phyloP scores from a whole-genome alignment of 2,888 invertebrate genomes.

The Campoplex capitator region DNA sequence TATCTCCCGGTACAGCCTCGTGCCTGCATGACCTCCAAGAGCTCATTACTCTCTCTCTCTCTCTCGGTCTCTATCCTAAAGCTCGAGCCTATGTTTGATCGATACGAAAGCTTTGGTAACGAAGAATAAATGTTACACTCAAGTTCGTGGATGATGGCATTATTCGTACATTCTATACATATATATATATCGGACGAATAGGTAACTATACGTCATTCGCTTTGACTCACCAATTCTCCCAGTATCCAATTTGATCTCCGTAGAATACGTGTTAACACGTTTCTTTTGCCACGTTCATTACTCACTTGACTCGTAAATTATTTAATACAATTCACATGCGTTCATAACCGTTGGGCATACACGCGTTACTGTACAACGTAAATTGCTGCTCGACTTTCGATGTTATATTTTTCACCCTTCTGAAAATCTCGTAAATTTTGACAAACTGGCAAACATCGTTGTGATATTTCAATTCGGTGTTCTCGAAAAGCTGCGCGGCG shows the following conservation, averaged over 20 bases:
- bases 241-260: conserved; percentile 22
- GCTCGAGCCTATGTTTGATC: conserved; percentile 66
- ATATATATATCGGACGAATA: not conserved
- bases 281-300: conserved; percentile 24
- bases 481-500: too few species aligned
- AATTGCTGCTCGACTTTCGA: too few species aligned
- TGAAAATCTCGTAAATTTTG: too few species aligned
- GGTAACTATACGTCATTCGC: conserved; percentile 56
- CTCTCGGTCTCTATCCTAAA: not conserved
- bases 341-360: not conserved
- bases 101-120: conserved; percentile 65
- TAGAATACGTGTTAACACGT: conserved; percentile 12
- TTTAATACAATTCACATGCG: not conserved
- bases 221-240: conserved; percentile 19
- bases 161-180: conserved; percentile 6
- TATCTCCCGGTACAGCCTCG: conserved; percentile 46
- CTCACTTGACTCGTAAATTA: conserved; percentile 30
- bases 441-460: too few species aligned
- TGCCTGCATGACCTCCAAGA: conserved; percentile 47
- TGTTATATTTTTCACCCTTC: too few species aligned
- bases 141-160: conserved; percentile 28
- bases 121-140: conserved; percentile 47
- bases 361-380: not conserved
- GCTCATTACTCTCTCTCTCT: conserved; percentile 10
- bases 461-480: too few species aligned